Evolutionary conservation across 2,797 vertebrate genomes (phyloP), one percentile per base, ranked within the genome.

Genomic region (Momotus momota): DNA sequence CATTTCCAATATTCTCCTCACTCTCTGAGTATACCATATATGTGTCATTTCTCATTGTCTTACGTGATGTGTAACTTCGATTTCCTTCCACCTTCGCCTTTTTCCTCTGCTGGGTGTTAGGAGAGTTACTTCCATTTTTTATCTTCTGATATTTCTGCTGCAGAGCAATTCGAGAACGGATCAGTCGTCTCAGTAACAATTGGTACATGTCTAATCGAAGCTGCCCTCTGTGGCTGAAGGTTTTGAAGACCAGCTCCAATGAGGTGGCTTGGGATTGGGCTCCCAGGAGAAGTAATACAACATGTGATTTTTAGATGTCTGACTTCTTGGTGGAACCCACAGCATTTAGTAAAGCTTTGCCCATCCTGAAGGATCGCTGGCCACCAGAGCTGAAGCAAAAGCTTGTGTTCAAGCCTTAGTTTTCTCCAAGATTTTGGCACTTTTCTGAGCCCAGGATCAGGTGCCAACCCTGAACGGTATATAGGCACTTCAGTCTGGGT

Each of bases 321-420:
- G 41, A 13, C 45, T 79, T 81, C 54, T 64, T 33, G 31, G 13
- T 54, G 70, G 22, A 74, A 20, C 12, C 16, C 7, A 3, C 22
- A n/a, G 33, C 16, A 54, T 29, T 77, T 41, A n/a, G 72, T 70
- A 77, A 65, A 52, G 16, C 46, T 54, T 74, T 73, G 35, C 29
- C n/a, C 25, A 5, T 81, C 12, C 1, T 54, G 16, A 10, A 23
- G 57, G 8, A 12, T 81, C 4, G 0, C 1, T 43, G 29, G 38
- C 21, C 55, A 41, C 48, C 26, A 35, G 38, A 57, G 45, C 49
- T 75, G 64, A 86, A 75, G 71, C 35, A 70, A 61, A 86, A 45
- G 7, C 45, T 64, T 62, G 13, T 61, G 31, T 78, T 73, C 60
- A 64, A 82, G 40, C 43, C 14, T 81, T 61, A 22, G 27, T 67